Evolutionary conservation across 2,888 invertebrate species (phyloP).

Genomic region (Allolobophora icterica): DNA sequence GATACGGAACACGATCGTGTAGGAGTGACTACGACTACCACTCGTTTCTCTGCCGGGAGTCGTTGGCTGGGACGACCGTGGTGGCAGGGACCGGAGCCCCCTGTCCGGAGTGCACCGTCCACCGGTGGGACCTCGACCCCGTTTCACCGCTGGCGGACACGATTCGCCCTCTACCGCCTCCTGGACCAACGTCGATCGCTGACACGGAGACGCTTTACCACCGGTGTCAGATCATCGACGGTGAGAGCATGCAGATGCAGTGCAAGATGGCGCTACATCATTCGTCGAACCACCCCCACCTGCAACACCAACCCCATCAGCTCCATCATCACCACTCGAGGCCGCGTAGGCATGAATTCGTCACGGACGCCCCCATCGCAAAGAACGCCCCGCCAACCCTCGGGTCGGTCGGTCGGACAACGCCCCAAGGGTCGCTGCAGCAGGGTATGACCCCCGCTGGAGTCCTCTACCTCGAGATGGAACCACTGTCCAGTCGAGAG

Average conservation of each 20-base stretch:
- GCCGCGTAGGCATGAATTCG: neutral
- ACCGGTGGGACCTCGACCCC: conserved; percentile 21
- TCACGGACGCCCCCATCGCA: neutral
- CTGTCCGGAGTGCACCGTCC: conserved; percentile 11
- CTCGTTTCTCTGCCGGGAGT: conserved; percentile 1
- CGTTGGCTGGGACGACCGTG: neutral
- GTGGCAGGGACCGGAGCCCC: neutral
- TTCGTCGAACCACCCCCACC: neutral
- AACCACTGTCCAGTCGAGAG: neutral
- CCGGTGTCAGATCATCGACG: neutral
- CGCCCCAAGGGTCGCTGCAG: neutral
- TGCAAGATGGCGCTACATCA: neutral
- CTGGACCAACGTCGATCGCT: neutral
- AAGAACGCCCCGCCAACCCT: neutral
- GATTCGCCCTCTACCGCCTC: neutral
- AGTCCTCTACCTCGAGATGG: conserved; percentile 25
- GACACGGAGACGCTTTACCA: neutral
- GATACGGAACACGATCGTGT: neutral
- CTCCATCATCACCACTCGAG: neutral
- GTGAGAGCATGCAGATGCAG: neutral
- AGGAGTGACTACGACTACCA: conserved; percentile 8
- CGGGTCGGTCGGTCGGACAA: neutral
- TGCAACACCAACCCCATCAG: too few species aligned
- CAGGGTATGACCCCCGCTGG: conserved; percentile 3
- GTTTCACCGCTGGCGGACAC: neutral